Conservation (phyloP, 2,113 vertebrate genomes). For the Syrmaticus mikado region DNA sequence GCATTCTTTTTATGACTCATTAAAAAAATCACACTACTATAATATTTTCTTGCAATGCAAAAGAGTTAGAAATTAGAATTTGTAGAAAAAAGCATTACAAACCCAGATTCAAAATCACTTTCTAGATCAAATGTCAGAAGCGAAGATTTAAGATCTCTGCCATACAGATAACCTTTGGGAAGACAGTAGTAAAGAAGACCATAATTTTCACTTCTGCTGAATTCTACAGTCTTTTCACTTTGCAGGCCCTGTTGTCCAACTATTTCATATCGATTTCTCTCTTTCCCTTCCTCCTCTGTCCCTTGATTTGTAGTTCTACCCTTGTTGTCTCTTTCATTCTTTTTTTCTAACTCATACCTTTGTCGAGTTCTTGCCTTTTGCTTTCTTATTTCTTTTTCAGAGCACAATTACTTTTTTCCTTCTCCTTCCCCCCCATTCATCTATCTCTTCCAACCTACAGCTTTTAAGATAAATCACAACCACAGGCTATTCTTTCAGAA, state of each 20-base stretch:
- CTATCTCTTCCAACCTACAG: background rate
- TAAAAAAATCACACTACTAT: background rate
- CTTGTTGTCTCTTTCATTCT: background rate
- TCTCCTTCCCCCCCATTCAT: background rate
- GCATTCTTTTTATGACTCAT: constrained; percentile 24
- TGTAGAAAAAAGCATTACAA: background rate
- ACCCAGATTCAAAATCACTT: background rate
- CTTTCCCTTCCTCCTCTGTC: background rate
- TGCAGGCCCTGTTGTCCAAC: background rate
- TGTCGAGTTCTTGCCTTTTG: background rate
- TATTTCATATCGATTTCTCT: background rate
- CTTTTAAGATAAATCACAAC: background rate
- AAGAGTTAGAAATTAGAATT: background rate
- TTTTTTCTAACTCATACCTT: background rate
- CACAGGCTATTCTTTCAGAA: constrained; percentile 8
- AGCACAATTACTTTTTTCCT: background rate
- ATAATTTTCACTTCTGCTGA: background rate
- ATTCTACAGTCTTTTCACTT: background rate
- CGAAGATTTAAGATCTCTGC: background rate
- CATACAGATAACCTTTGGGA: background rate
- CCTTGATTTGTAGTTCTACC: background rate
- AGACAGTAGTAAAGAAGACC: background rate
- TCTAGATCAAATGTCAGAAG: background rate
- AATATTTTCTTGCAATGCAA: constrained; percentile 9
- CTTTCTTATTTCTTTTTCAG: background rate